These are phyloP conservation scores for Melanophora roralis DNA, from an alignment of 2,888 invertebrate species.

Conservation along the genomic window DNA sequence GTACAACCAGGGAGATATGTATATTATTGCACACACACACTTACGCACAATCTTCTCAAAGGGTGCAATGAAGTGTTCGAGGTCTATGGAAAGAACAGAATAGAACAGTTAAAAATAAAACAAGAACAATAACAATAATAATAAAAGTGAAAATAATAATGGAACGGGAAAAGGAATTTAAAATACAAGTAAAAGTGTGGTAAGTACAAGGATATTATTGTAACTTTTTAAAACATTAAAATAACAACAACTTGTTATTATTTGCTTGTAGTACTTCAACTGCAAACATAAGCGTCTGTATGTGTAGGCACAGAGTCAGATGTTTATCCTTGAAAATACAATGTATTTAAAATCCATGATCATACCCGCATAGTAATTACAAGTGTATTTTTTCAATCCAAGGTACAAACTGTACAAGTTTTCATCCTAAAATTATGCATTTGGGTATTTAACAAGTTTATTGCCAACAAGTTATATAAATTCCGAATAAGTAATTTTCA, in stretches of 20 bases:
- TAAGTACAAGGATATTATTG: slow-evolving; percentile 65
- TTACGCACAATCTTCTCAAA: slow-evolving; percentile 5
- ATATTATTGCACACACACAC: background rate
- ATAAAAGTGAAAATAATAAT: slow-evolving; percentile 26
- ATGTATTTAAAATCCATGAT: background rate
- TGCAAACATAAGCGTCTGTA: background rate
- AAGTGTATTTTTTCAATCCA: slow-evolving; percentile 21
- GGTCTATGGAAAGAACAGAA: slow-evolving; percentile 12
- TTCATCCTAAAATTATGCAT: too few relatives aligned
- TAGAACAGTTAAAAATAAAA: slow-evolving; percentile 35
- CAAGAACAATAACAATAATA: slow-evolving; percentile 44
- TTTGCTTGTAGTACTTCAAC: background rate
- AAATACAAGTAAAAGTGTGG: slow-evolving; percentile 55
- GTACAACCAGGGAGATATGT: background rate
- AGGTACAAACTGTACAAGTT: slow-evolving; percentile 5
- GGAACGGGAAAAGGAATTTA: slow-evolving; percentile 23
- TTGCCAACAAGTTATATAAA: too few relatives aligned
- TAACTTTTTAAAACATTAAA: slow-evolving; percentile 65
- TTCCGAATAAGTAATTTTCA: too few relatives aligned
- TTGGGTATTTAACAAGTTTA: too few relatives aligned
- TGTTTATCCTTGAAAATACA: too few relatives aligned
- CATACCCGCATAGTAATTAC: slow-evolving; percentile 7
- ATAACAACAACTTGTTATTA: slow-evolving; percentile 62
- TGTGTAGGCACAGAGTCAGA: background rate
- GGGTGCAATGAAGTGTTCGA: slow-evolving; percentile 34